phyloP scores from a whole-genome alignment of 2,888 invertebrate genomes.

The Agrochola lychnidis region DNA sequence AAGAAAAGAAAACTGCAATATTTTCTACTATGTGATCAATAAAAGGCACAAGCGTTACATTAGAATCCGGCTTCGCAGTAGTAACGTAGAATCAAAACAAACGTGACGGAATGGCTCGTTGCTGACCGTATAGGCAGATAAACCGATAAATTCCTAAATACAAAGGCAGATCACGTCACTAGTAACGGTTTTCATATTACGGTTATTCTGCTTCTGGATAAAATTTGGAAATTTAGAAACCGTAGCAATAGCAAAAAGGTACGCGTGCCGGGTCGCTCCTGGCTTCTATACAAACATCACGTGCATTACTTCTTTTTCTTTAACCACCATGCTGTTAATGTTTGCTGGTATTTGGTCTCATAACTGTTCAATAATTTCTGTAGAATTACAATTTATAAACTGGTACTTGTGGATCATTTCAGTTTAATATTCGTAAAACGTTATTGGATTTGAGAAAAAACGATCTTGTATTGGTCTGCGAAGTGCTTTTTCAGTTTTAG shows the following conservation, averaged over 20 bases:
- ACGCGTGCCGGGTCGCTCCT: constrained; percentile 80
- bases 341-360: constrained; percentile 20
- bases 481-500: neutral
- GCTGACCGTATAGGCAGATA: constrained; percentile 52
- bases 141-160: constrained; percentile 55
- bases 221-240: constrained; percentile 77
- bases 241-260: constrained; percentile 76
- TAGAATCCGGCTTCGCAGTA: constrained; percentile 30
- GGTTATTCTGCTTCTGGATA: constrained; percentile 72
- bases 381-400: neutral
- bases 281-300: constrained; percentile 77
- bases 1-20: neutral
- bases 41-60: constrained; percentile 21
- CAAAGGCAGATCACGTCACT: constrained; percentile 65
- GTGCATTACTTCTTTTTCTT: constrained; percentile 62
- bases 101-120: constrained; percentile 60
- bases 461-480: neutral
- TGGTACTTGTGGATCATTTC: neutral
- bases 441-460: neutral
- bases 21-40: constrained; percentile 1
- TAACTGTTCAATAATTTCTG: constrained; percentile 15
- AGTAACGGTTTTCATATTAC: constrained; percentile 72
- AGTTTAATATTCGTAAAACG: neutral
- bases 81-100: constrained; percentile 58
- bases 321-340: constrained; percentile 20